Evolutionary conservation across 2,113 vertebrate genomes (phyloP), one percentile per base, ranked within the genome.

Genomic region (Xenopus laevis): DNA sequence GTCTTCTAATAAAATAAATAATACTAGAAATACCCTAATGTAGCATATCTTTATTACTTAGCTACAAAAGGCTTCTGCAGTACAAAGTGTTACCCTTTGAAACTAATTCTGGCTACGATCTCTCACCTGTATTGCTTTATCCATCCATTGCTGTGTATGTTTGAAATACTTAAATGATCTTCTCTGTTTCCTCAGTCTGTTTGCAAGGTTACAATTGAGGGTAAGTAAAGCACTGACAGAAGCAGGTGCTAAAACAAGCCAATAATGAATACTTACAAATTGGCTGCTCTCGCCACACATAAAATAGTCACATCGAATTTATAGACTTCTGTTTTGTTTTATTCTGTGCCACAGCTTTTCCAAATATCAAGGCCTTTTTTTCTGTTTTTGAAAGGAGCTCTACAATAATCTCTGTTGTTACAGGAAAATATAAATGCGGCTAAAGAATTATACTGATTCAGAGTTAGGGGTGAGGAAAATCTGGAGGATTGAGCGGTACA

Each of bases 291-390:
- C 17, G 16, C 53, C 4, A n/a, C 53, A 16, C 53, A 55, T 55
- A 55, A 55, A 55, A n/a, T 55, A 55, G 53, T 55, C 53, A 55
- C 53, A 55, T 55, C 13, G 21, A 21, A 60, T 60, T 21, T 60
- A 60, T 13, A 60, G 58, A 13, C 58, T 60, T 18, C 20, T 60
- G 20, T 18, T 60, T 55, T 58, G 55, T 16, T 60, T 60, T 21
- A 60, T 60, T 21, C 58, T 21, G 2, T 16, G 18, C 10, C 5
- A 1, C 20, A 60, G 58, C 21, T 60, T 21, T 6, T 13, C 13
- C 2, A 27, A 60, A 60, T 60, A 27, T 11, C 21, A 21, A 23
- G 58, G 18, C 58, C 21, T 60, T 60, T 60, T 60, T 20, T 60
- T 23, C 9, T 60, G 21, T 23, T 11, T 23, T 4, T 50, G 15